A percentile compares a stretch with the other conserved stretches of the same genome.
Evolutionary conservation across 2,888 invertebrate genomes (phyloP).

Genomic region (Orthosia gracilis): DNA sequence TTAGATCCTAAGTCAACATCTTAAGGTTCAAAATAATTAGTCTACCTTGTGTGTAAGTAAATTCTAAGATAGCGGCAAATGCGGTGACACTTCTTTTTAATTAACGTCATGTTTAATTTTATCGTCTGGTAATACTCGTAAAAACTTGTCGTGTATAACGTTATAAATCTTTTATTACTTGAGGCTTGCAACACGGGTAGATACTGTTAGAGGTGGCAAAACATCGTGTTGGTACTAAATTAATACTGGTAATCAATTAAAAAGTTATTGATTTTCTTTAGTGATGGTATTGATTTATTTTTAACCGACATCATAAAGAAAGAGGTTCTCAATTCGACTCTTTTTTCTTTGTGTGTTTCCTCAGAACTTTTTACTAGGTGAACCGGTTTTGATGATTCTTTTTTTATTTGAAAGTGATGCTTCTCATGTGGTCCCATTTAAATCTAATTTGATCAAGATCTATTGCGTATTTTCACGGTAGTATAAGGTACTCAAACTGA

Average conservation of each 20-base stretch:
- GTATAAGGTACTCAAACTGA: too few species aligned
- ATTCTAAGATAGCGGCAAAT: conserved; percentile 17
- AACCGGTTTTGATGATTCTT: too few species aligned
- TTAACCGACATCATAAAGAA: too few species aligned
- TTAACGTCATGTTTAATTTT: conserved; percentile 50
- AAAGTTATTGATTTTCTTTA: neutral
- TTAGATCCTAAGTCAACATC: neutral
- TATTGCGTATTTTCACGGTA: too few species aligned
- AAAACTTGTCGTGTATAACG: conserved; percentile 39
- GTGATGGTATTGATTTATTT: neutral
- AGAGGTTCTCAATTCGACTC: too few species aligned
- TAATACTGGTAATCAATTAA: neutral
- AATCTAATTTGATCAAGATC: too few species aligned
- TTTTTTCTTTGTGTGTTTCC: too few species aligned
- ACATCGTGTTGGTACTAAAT: conserved; percentile 19
- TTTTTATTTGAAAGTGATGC: too few species aligned
- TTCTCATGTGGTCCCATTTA: too few species aligned
- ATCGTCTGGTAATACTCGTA: conserved; percentile 53
- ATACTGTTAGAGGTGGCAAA: conserved; percentile 45
- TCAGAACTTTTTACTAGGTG: too few species aligned
- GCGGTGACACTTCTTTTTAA: conserved; percentile 46
- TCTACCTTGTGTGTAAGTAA: neutral
- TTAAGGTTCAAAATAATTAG: conserved; percentile 31
- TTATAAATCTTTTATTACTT: conserved; percentile 53
- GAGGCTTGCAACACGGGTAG: conserved; percentile 40